Percentiles rank a stretch among this genome's conserved stretches.
phyloP scores from a whole-genome alignment of 2,797 vertebrate species.

The Gila robusta region DNA sequence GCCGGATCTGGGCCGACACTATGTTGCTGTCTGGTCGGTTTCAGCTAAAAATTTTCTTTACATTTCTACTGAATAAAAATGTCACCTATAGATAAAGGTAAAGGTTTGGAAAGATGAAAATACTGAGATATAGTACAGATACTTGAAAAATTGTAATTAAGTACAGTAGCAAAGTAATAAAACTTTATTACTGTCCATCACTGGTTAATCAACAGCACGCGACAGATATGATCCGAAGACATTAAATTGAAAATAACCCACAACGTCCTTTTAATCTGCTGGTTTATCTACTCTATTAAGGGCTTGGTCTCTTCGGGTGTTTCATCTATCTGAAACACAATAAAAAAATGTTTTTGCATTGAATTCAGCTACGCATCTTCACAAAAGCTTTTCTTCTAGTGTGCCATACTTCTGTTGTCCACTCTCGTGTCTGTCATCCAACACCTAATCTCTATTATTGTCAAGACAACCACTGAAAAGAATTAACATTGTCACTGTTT shows the following conservation, averaged over 20 bases:
- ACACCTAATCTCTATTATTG: conserved; percentile 8
- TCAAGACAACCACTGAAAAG: conserved; percentile 2
- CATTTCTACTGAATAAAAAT: background rate
- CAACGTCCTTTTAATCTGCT: background rate
- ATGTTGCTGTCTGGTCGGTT: background rate
- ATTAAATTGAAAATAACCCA: background rate
- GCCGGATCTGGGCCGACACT: no score
- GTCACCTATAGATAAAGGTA: background rate
- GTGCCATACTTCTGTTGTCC: background rate
- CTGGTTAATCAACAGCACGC: no score
- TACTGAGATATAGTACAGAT: background rate
- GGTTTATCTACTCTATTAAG: background rate
- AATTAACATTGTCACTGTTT: background rate
- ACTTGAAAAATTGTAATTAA: background rate
- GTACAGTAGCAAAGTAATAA: background rate
- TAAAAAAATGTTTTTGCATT: background rate
- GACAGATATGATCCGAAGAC: background rate
- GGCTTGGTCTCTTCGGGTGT: background rate
- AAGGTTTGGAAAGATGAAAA: background rate
- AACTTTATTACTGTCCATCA: background rate
- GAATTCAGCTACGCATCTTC: background rate
- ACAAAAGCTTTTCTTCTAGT: conserved; percentile 2
- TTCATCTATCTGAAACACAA: background rate
- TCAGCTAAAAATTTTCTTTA: background rate
- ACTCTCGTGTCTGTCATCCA: conserved; percentile 4